phyloP scores from a whole-genome alignment of 2,797 vertebrate genomes.

The Lithobates sylvaticus region DNA sequence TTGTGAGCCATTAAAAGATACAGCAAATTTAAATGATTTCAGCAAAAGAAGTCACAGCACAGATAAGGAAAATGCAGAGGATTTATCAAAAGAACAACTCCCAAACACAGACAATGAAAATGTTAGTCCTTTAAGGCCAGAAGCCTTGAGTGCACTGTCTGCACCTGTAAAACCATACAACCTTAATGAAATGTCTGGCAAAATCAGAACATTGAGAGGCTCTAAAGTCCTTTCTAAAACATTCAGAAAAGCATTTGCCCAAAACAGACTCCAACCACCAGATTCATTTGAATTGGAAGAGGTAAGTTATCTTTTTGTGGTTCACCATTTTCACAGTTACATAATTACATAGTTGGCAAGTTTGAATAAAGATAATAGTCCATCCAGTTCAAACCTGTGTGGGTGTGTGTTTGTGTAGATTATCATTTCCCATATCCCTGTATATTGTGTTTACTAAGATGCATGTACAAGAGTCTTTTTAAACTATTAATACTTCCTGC shows the following conservation, averaged over 20 bases:
- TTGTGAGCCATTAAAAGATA: constrained; percentile 35
- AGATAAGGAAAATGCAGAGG: constrained; percentile 49
- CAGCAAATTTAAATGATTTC: background rate
- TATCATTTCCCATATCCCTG: no score
- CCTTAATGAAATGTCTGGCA: constrained; percentile 54
- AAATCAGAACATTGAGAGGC: constrained; percentile 49
- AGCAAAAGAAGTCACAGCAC: constrained; percentile 56
- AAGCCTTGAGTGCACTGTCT: constrained; percentile 1
- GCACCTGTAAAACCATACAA: constrained; percentile 37
- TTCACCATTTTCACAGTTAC: background rate
- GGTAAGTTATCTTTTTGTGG: constrained; percentile 67
- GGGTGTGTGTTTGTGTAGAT: no score
- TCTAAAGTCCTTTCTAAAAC: constrained; percentile 46
- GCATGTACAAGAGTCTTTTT: no score
- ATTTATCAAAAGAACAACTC: constrained; percentile 66
- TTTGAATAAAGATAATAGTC: no score
- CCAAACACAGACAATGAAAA: constrained; percentile 22
- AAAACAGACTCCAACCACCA: constrained; percentile 56
- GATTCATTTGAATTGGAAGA: constrained; percentile 87
- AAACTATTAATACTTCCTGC: no score
- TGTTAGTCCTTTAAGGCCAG: accelerated
- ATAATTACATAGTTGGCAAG: no score
- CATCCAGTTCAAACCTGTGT: no score
- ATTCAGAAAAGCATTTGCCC: constrained; percentile 63
- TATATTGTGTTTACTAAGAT: no score